phyloP scores from a whole-genome alignment of 2,797 vertebrate genomes.

The Astyanax mexicanus region DNA sequence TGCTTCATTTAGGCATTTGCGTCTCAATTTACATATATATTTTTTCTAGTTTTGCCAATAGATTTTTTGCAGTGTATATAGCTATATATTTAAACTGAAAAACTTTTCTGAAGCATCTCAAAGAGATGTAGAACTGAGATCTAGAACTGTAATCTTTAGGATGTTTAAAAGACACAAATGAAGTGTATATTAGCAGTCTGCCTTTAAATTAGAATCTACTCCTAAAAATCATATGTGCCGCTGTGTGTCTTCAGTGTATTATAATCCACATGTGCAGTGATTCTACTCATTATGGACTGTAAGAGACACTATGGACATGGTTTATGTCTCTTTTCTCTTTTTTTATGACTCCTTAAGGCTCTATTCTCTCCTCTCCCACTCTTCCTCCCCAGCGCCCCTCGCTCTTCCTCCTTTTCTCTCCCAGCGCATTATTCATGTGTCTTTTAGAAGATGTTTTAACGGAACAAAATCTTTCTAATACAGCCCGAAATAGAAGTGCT shows the following conservation, averaged over 20 bases:
- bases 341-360: not conserved
- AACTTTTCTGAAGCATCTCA: not conserved
- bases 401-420: not conserved
- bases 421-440: not conserved
- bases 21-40: no score
- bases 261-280: not conserved
- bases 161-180: not conserved
- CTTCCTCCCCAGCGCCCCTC: not conserved
- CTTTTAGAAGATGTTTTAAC: not conserved
- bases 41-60: no score
- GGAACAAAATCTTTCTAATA: slow-evolving; percentile 18
- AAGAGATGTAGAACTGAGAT: no score
- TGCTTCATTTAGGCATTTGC: no score
- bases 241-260: not conserved
- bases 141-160: not conserved
- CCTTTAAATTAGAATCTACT: not conserved
- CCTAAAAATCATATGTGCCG: not conserved
- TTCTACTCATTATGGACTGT: not conserved
- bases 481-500: slow-evolving; percentile 20
- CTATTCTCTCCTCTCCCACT: not conserved
- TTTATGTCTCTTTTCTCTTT: not conserved
- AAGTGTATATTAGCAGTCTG: not conserved
- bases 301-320: slow-evolving; percentile 1
- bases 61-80: no score
- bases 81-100: not conserved